These are phyloP conservation scores for Anarsia innoxiella DNA, from an alignment of 2,888 invertebrate species.

Conservation along the genomic window DNA sequence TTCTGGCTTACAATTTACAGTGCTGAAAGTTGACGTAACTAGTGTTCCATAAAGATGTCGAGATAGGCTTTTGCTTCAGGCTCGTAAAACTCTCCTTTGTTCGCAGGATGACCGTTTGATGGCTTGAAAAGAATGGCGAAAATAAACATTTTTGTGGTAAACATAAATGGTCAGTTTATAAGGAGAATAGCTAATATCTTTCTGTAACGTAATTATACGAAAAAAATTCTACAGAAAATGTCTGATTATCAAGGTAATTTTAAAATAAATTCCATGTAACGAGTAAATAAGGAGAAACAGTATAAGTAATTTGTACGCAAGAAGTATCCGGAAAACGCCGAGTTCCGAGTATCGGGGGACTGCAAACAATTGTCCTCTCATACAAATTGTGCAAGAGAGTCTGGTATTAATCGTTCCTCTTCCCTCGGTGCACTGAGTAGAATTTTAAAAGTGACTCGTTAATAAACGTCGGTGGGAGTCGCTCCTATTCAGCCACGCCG, in stretches of 20 bases:
- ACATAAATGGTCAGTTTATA: slow-evolving; percentile 2
- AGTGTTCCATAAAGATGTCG: slow-evolving; percentile 11
- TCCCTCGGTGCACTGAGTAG: slow-evolving; percentile 26
- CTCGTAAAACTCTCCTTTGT: slow-evolving; percentile 14
- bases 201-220: no score
- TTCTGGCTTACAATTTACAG: no score
- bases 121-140: slow-evolving; percentile 4
- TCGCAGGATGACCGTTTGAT: slow-evolving; percentile 7
- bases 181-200: no score
- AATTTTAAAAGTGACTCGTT: slow-evolving; percentile 45
- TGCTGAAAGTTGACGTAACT: no score
- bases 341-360: no score
- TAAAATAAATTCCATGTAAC: no score
- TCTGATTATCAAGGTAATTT: no score
- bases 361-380: slow-evolving; percentile 18
- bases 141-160: slow-evolving; percentile 12
- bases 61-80: slow-evolving; percentile 5
- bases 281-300: no score
- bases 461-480: slow-evolving; percentile 33
- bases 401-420: slow-evolving; percentile 35
- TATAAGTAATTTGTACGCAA: no score
- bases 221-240: no score
- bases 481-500: slow-evolving; percentile 15
- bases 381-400: slow-evolving; percentile 23
- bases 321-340: no score